These are phyloP conservation scores for Ptychadena robeensis DNA, from an alignment of 2,797 vertebrate species.

Conservation along the genomic window DNA sequence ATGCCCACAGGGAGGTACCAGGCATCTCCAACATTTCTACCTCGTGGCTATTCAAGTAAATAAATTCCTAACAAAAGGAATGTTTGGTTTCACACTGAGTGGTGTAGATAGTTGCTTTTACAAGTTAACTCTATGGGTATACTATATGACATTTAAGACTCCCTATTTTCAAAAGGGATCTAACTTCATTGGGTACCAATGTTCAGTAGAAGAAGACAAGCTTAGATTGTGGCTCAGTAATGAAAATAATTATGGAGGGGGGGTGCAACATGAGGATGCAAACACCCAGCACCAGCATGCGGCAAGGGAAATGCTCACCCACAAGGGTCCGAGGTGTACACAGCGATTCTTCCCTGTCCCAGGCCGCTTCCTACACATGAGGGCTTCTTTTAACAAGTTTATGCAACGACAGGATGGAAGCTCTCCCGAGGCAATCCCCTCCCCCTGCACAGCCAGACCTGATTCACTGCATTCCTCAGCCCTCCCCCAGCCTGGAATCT, in stretches of 20 bases:
- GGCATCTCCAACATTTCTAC: background rate
- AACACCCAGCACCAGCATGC: slow-evolving; percentile 6
- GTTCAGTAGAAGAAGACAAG: background rate
- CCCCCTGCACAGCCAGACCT: slow-evolving; percentile 75
- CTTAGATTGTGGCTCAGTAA: background rate
- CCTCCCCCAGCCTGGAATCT: slow-evolving; percentile 73
- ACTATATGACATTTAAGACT: background rate
- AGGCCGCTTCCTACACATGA: slow-evolving; percentile 66
- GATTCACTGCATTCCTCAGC: slow-evolving; percentile 86
- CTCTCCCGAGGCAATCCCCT: slow-evolving; percentile 72
- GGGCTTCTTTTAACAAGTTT: slow-evolving; percentile 72
- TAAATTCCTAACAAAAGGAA: background rate
- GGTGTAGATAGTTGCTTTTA: background rate
- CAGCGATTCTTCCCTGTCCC: slow-evolving; percentile 41
- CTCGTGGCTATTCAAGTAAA: slow-evolving; percentile 4
- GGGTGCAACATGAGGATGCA: background rate
- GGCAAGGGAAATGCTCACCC: slow-evolving; percentile 25
- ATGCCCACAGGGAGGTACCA: background rate
- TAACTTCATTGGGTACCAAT: background rate
- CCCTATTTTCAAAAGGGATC: too few relatives aligned
- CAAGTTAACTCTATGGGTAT: background rate
- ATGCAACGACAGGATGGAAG: slow-evolving; percentile 75
- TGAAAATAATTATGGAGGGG: background rate
- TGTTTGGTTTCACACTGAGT: background rate
- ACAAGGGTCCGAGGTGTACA: slow-evolving; percentile 32